phyloP scores from a whole-genome alignment of 2,113 vertebrate species.

The Danio rerio region GRCz12tu NC_133188.1:12905501-12906000 shows the following conservation, averaged over 20 bases:
- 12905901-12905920: slow-evolving; percentile 27
- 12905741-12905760: no score
- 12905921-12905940: slow-evolving; percentile 24
- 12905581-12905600: no score
- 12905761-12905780: neutral
- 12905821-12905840: slow-evolving; percentile 23
- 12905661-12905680: no score
- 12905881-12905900: slow-evolving; percentile 51
- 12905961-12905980: no score
- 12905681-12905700: neutral
- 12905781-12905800: neutral
- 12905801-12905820: neutral
- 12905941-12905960: neutral
- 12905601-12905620: no score
- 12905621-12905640: no score
- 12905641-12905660: no score
- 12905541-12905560: no score
- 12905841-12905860: neutral
- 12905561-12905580: no score
- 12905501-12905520: no score
- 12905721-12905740: neutral
- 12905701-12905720: neutral
- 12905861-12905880: slow-evolving; percentile 14
- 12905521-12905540: no score
- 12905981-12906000: no score